phyloP scores from a whole-genome alignment of 2,797 vertebrate genomes.

The Enteromius treurensis region DNA sequence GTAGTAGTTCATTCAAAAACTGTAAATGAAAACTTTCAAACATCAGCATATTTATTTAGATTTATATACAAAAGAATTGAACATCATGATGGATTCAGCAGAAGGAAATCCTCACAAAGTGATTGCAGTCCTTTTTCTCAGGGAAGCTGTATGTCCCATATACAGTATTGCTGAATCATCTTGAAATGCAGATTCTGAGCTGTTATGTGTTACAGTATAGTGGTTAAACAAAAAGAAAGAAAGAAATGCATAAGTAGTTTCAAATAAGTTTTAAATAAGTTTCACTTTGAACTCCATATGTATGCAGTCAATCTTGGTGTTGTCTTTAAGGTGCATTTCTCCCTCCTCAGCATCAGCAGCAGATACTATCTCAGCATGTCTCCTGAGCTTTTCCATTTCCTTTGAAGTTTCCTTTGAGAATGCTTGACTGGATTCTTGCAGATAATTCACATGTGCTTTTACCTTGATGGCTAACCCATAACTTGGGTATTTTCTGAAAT shows the following conservation, averaged over 20 bases:
- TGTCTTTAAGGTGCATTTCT: not conserved
- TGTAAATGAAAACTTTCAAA: not conserved
- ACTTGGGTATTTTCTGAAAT: not conserved
- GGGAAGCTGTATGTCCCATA: not conserved
- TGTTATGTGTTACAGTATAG: not conserved
- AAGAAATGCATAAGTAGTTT: not conserved
- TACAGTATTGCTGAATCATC: not conserved
- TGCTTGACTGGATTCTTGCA: conserved; percentile 30
- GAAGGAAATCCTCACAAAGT: no score
- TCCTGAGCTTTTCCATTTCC: conserved; percentile 55
- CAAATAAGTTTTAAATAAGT: no score
- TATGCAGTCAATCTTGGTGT: conserved; percentile 13
- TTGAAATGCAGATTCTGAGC: not conserved
- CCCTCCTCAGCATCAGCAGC: conserved; percentile 33
- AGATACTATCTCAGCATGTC: conserved; percentile 32
- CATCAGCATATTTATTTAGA: not conserved
- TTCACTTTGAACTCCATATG: not conserved
- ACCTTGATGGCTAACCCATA: not conserved
- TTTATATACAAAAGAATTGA: no score
- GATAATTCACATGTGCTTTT: conserved; percentile 44
- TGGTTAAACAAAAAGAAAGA: not conserved
- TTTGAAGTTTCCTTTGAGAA: conserved; percentile 58
- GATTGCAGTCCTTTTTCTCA: not conserved
- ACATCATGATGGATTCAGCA: no score
- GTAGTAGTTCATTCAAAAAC: not conserved